Evolutionary conservation across 2,888 invertebrate genomes (phyloP).

Genomic region (Epinotia bilunana): DNA sequence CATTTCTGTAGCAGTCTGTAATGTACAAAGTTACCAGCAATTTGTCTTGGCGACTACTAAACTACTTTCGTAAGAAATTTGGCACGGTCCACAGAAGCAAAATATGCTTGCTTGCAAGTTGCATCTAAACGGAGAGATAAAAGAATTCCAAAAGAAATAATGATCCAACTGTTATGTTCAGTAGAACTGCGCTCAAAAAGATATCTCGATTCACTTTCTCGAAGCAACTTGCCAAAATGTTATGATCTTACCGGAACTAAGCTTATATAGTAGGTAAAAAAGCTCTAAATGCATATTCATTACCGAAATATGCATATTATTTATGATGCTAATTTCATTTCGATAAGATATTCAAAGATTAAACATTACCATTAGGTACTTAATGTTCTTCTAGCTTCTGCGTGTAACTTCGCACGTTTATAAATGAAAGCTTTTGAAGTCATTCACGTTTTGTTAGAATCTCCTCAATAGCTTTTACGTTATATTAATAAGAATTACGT

Average conservation of each 20-base stretch:
- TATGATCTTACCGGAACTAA: neutral
- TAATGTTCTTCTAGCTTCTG: too few relatives aligned
- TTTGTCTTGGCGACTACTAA: slow-evolving; percentile 28
- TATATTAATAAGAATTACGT: too few relatives aligned
- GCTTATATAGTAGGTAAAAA: neutral
- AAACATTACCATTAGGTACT: too few relatives aligned
- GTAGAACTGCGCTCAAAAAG: neutral
- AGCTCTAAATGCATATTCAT: neutral
- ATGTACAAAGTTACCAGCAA: slow-evolving; percentile 28
- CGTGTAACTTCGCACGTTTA: too few relatives aligned
- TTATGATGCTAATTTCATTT: too few relatives aligned
- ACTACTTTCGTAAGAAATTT: slow-evolving; percentile 33
- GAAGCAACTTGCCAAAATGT: neutral
- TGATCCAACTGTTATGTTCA: slow-evolving; percentile 5
- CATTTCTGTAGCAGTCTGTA: slow-evolving; percentile 13
- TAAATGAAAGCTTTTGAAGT: too few relatives aligned
- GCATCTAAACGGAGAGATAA: slow-evolving; percentile 16
- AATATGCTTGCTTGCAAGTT: slow-evolving; percentile 26
- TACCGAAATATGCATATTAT: neutral
- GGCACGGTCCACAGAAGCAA: slow-evolving; percentile 13
- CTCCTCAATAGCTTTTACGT: too few relatives aligned
- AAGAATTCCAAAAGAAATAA: neutral
- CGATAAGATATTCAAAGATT: too few relatives aligned
- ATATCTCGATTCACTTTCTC: slow-evolving; percentile 14
- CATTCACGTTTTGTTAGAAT: too few relatives aligned